Evolutionary conservation across 2,113 vertebrate genomes (phyloP).

Genomic region (Asarcornis scutulata): DNA sequence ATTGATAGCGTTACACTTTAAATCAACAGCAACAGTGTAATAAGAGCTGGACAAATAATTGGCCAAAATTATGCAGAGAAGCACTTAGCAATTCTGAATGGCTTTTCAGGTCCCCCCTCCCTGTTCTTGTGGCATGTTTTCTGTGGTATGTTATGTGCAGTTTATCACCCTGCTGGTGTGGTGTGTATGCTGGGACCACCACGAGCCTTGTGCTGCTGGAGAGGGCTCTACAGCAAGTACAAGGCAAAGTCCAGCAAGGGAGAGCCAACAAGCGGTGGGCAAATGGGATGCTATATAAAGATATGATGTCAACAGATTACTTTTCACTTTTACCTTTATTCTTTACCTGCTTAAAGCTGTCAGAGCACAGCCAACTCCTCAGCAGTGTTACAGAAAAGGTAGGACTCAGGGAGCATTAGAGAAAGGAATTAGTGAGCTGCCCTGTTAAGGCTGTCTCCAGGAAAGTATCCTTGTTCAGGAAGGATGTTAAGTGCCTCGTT

Average conservation of each 20-base stretch:
- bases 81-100: neutral
- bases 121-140: neutral
- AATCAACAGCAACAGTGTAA: neutral
- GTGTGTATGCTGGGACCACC: neutral
- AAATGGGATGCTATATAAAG: neutral
- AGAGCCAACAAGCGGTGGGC: neutral
- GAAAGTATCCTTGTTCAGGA: neutral
- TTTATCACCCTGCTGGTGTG: neutral
- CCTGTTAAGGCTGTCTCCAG: neutral
- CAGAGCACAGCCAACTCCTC: neutral
- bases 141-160: fast-evolving
- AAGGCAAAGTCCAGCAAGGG: neutral
- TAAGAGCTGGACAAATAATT: neutral
- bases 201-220: neutral
- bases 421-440: neutral
- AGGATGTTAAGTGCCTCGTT: neutral
- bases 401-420: neutral
- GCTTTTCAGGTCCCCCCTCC: neutral
- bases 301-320: fast-evolving
- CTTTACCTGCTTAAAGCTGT: neutral
- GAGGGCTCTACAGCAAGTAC: neutral
- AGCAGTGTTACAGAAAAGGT: neutral
- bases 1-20: neutral
- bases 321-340: neutral
- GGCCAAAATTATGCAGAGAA: neutral